Percentiles rank a stretch among this genome's conserved stretches.
These are phyloP conservation scores for Macrochelys suwanniensis DNA, from an alignment of 2,797 vertebrate genomes.

Conservation along the genomic window DNA sequence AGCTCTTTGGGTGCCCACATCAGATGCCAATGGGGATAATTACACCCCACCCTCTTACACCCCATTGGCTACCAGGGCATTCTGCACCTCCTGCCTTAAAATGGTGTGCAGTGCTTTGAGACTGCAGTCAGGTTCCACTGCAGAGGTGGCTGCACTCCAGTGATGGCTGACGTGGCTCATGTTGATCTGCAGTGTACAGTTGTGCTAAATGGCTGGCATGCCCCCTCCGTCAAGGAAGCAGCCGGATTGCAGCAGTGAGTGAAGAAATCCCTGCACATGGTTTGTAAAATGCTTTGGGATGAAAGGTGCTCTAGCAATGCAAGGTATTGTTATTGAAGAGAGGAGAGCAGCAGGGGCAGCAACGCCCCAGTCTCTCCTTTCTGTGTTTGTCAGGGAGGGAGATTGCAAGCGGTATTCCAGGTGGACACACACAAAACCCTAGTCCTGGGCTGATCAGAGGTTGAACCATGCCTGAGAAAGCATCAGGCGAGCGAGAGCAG, in stretches of 20 bases:
- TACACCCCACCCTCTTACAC: background rate
- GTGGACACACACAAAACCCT: background rate
- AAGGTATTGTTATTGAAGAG: background rate
- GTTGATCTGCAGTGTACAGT: background rate
- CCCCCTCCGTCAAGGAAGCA: background rate
- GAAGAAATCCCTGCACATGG: background rate
- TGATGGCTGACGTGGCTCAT: background rate
- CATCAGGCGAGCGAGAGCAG: background rate
- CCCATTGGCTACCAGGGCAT: background rate
- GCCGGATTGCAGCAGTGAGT: background rate
- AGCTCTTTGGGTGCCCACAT: background rate
- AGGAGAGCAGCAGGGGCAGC: background rate
- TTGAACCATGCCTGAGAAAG: slow-evolving; percentile 8
- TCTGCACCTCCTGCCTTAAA: background rate
- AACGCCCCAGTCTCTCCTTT: background rate
- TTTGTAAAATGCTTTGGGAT: background rate
- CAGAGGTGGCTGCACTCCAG: background rate
- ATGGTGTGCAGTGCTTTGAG: background rate
- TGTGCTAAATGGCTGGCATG: background rate
- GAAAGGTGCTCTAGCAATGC: background rate
- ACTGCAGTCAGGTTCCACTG: background rate
- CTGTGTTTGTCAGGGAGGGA: background rate
- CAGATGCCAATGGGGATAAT: background rate
- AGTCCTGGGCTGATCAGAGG: background rate
- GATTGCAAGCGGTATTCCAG: background rate